These are phyloP conservation scores for Dendrophyllia cribrosa DNA, from an alignment of 64 coral and sea anemone species.

Conservation along the genomic window DNA sequence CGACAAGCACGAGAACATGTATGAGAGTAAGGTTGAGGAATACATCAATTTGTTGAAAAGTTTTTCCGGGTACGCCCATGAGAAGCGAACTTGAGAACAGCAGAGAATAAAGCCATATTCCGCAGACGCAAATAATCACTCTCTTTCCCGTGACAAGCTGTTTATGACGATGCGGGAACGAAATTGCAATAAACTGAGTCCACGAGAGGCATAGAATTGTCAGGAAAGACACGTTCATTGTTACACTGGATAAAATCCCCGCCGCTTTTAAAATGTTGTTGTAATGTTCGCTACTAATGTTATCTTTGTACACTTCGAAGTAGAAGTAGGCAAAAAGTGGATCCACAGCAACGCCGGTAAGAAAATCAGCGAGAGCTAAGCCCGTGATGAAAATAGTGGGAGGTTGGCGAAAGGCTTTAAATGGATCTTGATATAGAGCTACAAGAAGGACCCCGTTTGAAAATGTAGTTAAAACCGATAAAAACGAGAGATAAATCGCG, in stretches of 20 bases:
- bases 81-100: constrained; percentile 52
- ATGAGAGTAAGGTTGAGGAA: constrained; percentile 66
- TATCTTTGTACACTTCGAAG: constrained; percentile 34
- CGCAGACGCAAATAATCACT: constrained; percentile 4
- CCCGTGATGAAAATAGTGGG: constrained; percentile 66
- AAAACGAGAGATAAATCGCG: constrained; percentile 36
- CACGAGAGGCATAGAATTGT: constrained; percentile 77
- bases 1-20: constrained; percentile 48
- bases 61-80: constrained; percentile 63
- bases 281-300: constrained; percentile 18
- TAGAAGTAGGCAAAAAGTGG: constrained; percentile 72
- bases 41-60: constrained; percentile 72
- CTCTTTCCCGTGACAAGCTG: constrained; percentile 35
- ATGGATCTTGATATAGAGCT: constrained; percentile 68
- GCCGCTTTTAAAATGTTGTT: constrained; percentile 39
- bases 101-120: constrained; percentile 64
- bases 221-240: constrained; percentile 86
- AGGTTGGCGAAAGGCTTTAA: constrained; percentile 48
- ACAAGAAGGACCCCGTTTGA: constrained; percentile 63
- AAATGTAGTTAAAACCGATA: constrained; percentile 56
- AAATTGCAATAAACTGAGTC: constrained; percentile 73
- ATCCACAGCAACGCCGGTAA: constrained; percentile 63
- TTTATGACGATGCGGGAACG: constrained; percentile 72
- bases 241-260: constrained; percentile 64
- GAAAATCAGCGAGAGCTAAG: constrained; percentile 67